Evolutionary conservation across 2,797 vertebrate genomes (phyloP).

Genomic region (Myotis daubentonii): DNA sequence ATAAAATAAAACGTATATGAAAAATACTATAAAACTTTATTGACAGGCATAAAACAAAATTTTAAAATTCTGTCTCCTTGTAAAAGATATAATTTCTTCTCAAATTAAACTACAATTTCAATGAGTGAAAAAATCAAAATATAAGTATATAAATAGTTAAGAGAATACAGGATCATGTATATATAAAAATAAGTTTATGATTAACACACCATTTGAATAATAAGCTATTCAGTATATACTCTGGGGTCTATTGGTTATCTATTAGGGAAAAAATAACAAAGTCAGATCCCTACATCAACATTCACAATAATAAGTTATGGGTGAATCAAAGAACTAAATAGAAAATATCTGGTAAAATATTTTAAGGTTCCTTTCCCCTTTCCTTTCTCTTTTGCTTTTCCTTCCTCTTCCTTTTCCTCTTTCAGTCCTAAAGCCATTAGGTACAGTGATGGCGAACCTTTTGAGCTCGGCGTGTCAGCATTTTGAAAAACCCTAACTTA

Average conservation of each 20-base stretch:
- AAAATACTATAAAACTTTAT: background rate
- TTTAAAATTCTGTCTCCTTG: constrained; percentile 6
- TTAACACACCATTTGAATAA: background rate
- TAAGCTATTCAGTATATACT: background rate
- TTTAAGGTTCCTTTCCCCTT: background rate
- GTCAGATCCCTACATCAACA: background rate
- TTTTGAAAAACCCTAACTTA: too few relatives aligned
- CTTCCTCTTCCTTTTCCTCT: background rate
- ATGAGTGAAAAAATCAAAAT: constrained; percentile 18
- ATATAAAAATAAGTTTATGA: constrained; percentile 3
- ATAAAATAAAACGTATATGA: background rate
- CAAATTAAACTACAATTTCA: background rate
- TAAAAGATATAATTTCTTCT: constrained; percentile 14
- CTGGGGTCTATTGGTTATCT: background rate
- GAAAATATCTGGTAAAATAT: constrained; percentile 5
- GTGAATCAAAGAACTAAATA: background rate
- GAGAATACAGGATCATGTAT: background rate
- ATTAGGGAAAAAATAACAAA: background rate
- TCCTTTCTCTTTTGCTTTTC: background rate
- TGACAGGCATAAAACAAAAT: background rate
- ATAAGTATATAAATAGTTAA: background rate
- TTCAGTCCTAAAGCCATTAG: background rate
- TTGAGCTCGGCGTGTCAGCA: too few relatives aligned
- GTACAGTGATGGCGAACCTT: too few relatives aligned
- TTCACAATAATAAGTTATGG: constrained; percentile 38